phyloP scores from a whole-genome alignment of 2,888 invertebrate species.

The Thelaira solivaga region DNA sequence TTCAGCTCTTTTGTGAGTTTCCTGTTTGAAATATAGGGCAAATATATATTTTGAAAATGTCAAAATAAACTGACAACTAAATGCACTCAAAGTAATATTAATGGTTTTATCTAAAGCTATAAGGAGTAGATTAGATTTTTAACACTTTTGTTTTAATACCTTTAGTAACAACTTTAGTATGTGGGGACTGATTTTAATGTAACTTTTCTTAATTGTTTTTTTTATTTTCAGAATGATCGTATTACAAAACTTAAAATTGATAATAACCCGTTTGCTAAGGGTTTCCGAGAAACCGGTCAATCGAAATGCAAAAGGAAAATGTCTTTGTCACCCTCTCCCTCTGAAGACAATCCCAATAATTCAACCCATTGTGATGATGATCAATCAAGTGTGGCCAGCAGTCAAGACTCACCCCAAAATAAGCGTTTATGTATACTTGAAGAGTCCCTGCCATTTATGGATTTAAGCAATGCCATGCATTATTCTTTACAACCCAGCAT shows the following conservation, averaged over 20 bases:
- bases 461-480: conserved; percentile 47
- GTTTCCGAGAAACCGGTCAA: conserved; percentile 91
- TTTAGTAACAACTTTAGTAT: no score
- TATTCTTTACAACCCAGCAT: conserved; percentile 34
- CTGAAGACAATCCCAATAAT: conserved; percentile 64
- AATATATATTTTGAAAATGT: no score
- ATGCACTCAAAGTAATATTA: no score
- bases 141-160: no score
- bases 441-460: conserved; percentile 37
- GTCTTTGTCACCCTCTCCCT: conserved; percentile 68
- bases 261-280: conserved; percentile 95
- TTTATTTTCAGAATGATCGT: conserved; percentile 84
- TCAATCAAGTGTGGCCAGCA: conserved; percentile 58
- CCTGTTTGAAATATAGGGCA: no score
- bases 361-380: conserved; percentile 47
- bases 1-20: conserved; percentile 18
- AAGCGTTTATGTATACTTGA: conserved; percentile 70
- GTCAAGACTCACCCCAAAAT: conserved; percentile 65
- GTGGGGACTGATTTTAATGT: no score
- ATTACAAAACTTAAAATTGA: conserved; percentile 94
- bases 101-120: no score
- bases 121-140: no score
- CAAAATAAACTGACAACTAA: no score
- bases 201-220: no score
- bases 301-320: conserved; percentile 84